Evolutionary conservation across 2,888 invertebrate genomes (phyloP), one percentile per base, ranked within the genome.

Genomic region (Macrophya annulata): DNA sequence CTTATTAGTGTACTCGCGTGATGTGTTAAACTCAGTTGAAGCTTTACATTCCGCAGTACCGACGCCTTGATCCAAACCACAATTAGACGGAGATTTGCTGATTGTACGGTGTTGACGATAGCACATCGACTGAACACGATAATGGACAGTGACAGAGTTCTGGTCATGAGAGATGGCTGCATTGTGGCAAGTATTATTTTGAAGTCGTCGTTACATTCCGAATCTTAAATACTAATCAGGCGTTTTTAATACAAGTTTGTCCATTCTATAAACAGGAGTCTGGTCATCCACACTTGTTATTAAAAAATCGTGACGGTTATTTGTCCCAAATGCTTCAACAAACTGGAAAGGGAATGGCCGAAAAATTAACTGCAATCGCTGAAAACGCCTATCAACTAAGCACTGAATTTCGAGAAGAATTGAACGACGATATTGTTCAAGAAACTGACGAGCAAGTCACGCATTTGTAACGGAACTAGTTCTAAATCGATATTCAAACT

Each of bases 41-140:
- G 31, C 31, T 48, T 68, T 31, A 21, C 15, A 12, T 43, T 86
- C 87, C 87, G 0, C 87, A 94, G 94, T 87, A 96, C 96, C 40
- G 96, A 96, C 88, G 92, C 92, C 0, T 89, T 96, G 68, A 96
- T 96, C 86, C 96, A 96, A 89, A 91, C 93, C 79, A 95, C 95
- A 0, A 95, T 96, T 48, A 91, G 95, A 85, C 91, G 93, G 21
- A 95, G 94, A 89, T 96, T 96, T 90, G 90, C 89, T 0, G 89
- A 94, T 0, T 96, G 95, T 88, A 95, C 96, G 0, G 96, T 96
- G 0, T 92, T 96, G 40, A 96, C 96, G 0, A 95, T 96, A 45
- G 98, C 98, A 4, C 98, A 99, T 94, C 95, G 99, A 71, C 94
- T 99, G 45, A 96, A 98, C 92, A 98, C 98, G 0, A 97, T 99